Conservation (phyloP, 2,888 invertebrate species). For the Parochlus steinenii region DNA sequence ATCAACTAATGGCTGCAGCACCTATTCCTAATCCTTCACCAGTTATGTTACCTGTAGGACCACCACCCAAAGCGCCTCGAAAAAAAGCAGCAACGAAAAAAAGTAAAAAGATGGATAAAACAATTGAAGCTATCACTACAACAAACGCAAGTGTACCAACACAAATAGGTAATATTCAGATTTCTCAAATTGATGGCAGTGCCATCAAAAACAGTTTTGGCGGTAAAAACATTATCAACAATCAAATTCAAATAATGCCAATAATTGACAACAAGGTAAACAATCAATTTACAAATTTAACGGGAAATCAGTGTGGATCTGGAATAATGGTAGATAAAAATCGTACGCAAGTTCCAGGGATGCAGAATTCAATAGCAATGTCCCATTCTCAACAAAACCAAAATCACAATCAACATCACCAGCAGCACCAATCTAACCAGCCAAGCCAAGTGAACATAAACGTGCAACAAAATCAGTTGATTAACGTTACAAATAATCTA, state of each 20-base stretch:
- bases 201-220: slow-evolving; percentile 17
- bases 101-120: slow-evolving; percentile 11
- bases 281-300: too few relatives aligned
- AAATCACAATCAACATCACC: background rate
- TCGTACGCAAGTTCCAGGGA: slow-evolving; percentile 6
- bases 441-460: slow-evolving; percentile 12
- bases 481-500: slow-evolving; percentile 14
- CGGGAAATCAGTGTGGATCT: background rate
- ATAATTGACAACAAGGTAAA: slow-evolving; percentile 19
- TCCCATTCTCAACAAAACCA: slow-evolving; percentile 15
- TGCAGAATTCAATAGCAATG: slow-evolving; percentile 10
- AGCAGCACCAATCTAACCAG: slow-evolving; percentile 2
- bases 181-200: slow-evolving; percentile 27
- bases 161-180: slow-evolving; percentile 32
- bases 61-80: slow-evolving; percentile 5
- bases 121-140: slow-evolving; percentile 3
- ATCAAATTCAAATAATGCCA: slow-evolving; percentile 32
- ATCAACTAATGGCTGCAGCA: slow-evolving; percentile 16
- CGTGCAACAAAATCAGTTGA: slow-evolving; percentile 13
- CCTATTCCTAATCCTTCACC: slow-evolving; percentile 9
- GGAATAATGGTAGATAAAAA: slow-evolving; percentile 6
- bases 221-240: slow-evolving; percentile 24
- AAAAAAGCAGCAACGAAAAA: slow-evolving; percentile 11
- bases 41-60: slow-evolving; percentile 1
- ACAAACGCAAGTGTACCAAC: slow-evolving; percentile 24